These are phyloP conservation scores for Magallana gigas DNA, from an alignment of 1,140 invertebrate species.

Conservation along the genomic window DNA sequence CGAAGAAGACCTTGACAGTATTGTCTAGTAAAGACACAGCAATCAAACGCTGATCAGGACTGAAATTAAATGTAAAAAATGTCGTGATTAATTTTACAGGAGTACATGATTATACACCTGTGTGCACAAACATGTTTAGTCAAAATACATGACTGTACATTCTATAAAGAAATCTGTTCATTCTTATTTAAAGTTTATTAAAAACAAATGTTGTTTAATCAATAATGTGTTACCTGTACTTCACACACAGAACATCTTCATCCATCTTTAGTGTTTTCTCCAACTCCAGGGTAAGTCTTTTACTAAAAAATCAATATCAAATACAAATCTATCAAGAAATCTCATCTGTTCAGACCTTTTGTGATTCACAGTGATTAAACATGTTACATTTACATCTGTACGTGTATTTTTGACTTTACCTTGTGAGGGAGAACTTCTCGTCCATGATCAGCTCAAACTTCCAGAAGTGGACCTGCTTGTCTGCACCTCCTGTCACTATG, in stretches of 20 bases:
- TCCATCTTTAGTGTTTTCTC: conserved; percentile 91
- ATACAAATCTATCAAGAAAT: too few species aligned
- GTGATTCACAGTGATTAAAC: not conserved
- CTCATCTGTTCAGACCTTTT: not conserved
- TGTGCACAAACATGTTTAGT: too few species aligned
- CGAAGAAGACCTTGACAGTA: conserved; percentile 97
- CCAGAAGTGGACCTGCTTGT: conserved; percentile 96
- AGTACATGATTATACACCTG: too few species aligned
- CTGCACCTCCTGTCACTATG: conserved; percentile 91
- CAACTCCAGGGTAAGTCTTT: conserved; percentile 90
- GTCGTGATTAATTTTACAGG: too few species aligned
- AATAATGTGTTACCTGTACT: conserved; percentile 77
- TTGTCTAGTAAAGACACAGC: conserved; percentile 94
- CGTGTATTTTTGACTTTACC: conserved; percentile 52
- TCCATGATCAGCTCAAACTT: conserved; percentile 88
- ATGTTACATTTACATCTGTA: not conserved
- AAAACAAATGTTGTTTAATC: not conserved
- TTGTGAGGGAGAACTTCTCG: conserved; percentile 63
- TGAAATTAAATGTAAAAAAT: conserved; percentile 72
- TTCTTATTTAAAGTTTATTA: too few species aligned
- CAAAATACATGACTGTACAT: too few species aligned
- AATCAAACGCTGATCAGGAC: conserved; percentile 91
- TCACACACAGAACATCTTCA: conserved; percentile 91
- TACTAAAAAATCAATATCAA: conserved; percentile 72
- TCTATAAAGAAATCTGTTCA: too few species aligned